Evolutionary conservation across 35 echinoderm and acorn worm genomes (phyloP).

Genomic region (Anneissia japonica): DNA sequence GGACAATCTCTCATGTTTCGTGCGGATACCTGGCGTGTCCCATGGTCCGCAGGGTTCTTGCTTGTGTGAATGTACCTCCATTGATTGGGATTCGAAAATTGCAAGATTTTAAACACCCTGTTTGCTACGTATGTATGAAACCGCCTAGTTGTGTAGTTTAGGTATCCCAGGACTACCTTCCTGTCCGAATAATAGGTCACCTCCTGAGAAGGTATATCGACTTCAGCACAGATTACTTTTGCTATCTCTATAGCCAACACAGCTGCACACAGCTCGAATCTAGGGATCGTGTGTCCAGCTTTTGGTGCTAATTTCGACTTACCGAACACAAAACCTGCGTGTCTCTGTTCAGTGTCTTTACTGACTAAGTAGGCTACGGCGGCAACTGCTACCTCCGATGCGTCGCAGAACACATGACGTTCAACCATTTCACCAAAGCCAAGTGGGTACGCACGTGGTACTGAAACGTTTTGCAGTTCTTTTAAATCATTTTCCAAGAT

Average conservation of each 20-base stretch:
- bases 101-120: too few relatives aligned
- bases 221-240: background rate
- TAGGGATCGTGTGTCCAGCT: background rate
- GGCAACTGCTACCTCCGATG: too few relatives aligned
- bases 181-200: slow-evolving; percentile 9
- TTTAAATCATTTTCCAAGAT: background rate
- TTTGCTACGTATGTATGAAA: slow-evolving; percentile 24
- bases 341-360: too few relatives aligned
- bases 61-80: slow-evolving; percentile 2
- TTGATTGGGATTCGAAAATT: background rate
- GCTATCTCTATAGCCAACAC: background rate
- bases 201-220: background rate
- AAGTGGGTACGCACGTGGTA: background rate
- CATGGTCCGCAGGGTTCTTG: background rate
- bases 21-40: background rate
- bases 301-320: background rate
- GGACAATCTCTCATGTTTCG: background rate
- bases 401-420: background rate
- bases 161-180: slow-evolving; percentile 13
- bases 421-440: background rate
- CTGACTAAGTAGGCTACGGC: background rate
- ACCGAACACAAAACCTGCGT: background rate
- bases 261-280: slow-evolving; percentile 19
- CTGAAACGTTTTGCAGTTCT: background rate
- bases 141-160: slow-evolving; percentile 22